Base-by-base conservation (phyloP, 2,888 invertebrate genomes). In the Thera obeliscata region DNA sequence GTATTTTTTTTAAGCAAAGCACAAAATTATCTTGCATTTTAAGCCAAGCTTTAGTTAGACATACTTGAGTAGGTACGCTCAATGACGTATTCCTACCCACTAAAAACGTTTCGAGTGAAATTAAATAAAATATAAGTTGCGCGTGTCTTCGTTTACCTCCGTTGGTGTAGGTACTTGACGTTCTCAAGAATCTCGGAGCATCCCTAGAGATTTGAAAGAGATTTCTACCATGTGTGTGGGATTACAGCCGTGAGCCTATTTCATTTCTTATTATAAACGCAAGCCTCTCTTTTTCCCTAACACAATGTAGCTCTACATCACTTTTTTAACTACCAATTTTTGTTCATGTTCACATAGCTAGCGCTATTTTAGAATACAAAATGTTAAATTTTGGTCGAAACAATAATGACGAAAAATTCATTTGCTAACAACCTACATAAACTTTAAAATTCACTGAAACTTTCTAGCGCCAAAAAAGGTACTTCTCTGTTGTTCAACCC, bases 401-500 rank as follows among this genome's bases (percentile, higher is more conserved):
- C 22, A 22, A 22, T 22, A 22, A 22, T 22, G 22, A 22, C 22
- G 22, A 22, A 22, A 22, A 22, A 22, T 22, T 22, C 22, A 22
- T 22, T 22, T 22, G 22, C 38, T 1, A 4, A 4, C 38, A 5
- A 38, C 3, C n/a, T n/a, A n/a, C n/a, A n/a, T n/a, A 3, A 38
- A 3, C 5, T 38, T 38, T 38, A 4, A 38, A 5, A 38, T 49
- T 52, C 56, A 64, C 69, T 66, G 62, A 66, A 65, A 71, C 74
- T 67, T 72, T 61, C 38, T 70, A 75, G 70, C 71, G 63, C 67
- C 65, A 69, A 70, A 78, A 77, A 77, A 75, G 78, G 76, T 74
- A 75, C 76, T 77, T 72, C 73, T 74, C 73, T 76, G 77, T 77
- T 78, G 74, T 78, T 79, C 76, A 80, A 82, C 83, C 83, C 81